phyloP scores from a whole-genome alignment of 2,888 invertebrate species.

The Kryphioiulus occultus region DNA sequence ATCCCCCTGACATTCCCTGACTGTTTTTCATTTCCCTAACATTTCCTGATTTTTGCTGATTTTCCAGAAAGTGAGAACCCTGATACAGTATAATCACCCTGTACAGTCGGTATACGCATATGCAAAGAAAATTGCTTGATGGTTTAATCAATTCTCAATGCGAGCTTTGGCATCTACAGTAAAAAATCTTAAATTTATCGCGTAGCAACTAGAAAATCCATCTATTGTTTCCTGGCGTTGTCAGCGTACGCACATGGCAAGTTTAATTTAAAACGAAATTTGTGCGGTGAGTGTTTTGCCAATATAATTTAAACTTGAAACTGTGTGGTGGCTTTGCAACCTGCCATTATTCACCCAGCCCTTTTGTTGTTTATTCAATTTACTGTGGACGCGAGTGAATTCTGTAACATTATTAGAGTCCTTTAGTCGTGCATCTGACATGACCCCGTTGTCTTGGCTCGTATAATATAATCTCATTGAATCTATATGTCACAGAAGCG shows the following conservation, averaged over 20 bases:
- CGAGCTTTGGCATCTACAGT: not conserved
- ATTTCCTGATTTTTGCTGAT: too few species aligned
- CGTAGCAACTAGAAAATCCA: constrained; percentile 3
- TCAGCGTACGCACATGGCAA: not conserved
- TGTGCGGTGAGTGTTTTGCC: constrained; percentile 40
- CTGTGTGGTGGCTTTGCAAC: not conserved
- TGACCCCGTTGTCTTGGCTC: constrained; percentile 25
- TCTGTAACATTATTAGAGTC: constrained; percentile 27
- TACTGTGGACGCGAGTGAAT: constrained; percentile 19
- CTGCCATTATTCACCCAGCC: constrained; percentile 28
- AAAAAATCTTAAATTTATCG: not conserved
- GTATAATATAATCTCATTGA: constrained; percentile 11
- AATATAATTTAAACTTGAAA: constrained; percentile 36
- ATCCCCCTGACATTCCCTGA: too few species aligned
- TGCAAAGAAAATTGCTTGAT: not conserved
- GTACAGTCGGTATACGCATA: not conserved
- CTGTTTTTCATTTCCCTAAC: too few species aligned
- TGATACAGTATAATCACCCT: not conserved
- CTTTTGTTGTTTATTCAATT: constrained; percentile 39
- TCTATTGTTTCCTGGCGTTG: constrained; percentile 16
- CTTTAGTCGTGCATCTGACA: not conserved
- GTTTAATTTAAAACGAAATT: constrained; percentile 39
- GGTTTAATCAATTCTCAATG: constrained; percentile 21
- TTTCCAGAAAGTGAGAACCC: not conserved
- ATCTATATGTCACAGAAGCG: not conserved